Percentiles rank a stretch among this genome's conserved stretches.
Evolutionary conservation across 2,113 vertebrate genomes (phyloP).

Genomic region (Harpagus bidentatus): DNA sequence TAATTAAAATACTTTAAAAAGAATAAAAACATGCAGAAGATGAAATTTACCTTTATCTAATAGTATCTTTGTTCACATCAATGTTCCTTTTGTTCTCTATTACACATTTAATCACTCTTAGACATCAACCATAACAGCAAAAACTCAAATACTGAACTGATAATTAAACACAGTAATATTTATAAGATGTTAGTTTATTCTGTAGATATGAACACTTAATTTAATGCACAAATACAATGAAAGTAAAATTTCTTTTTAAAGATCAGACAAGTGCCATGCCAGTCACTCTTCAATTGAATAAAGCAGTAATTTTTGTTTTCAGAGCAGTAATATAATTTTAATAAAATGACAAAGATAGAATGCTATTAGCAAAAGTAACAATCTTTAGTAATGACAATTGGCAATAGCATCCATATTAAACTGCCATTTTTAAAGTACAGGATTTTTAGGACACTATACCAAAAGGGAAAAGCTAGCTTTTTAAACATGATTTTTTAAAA

Average conservation of each 20-base stretch:
- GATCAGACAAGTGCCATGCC: conserved; percentile 11
- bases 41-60: conserved; percentile 58
- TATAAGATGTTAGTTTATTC: conserved; percentile 57
- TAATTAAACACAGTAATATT: conserved; percentile 62
- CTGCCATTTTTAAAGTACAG: neutral
- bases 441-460: neutral
- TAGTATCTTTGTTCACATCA: conserved; percentile 59
- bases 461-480: neutral
- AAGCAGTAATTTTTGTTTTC: conserved; percentile 58
- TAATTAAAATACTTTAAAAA: conserved; percentile 60
- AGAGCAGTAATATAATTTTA: conserved; percentile 22
- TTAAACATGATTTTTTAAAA: neutral
- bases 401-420: neutral
- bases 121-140: conserved; percentile 53
- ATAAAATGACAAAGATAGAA: conserved; percentile 40
- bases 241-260: conserved; percentile 58
- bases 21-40: conserved; percentile 42
- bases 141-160: conserved; percentile 42
- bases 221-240: conserved; percentile 60
- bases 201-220: conserved; percentile 53
- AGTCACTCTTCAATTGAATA: conserved; percentile 32
- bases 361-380: conserved; percentile 4
- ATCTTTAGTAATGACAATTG: neutral
- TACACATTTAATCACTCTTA: conserved; percentile 63
- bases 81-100: conserved; percentile 63